Evolutionary conservation across 2,797 vertebrate species (phyloP).

Genomic region (Catostomus latipinnis): DNA sequence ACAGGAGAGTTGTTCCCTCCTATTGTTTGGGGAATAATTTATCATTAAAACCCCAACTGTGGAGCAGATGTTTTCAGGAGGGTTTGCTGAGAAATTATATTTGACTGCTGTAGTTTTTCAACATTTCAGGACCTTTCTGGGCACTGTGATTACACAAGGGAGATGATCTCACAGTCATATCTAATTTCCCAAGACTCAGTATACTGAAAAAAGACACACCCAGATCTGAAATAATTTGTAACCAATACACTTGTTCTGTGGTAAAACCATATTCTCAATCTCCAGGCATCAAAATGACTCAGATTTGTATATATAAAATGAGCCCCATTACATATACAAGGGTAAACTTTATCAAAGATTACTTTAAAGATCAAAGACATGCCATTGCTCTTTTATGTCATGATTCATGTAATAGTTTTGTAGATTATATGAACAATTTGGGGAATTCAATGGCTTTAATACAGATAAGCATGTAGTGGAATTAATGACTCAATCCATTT

Average conservation of each 20-base stretch:
- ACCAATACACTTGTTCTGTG: constrained; percentile 74
- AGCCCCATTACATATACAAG: constrained; percentile 12
- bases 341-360: constrained; percentile 1
- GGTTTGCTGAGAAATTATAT: constrained; percentile 51
- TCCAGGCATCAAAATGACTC: constrained; percentile 1
- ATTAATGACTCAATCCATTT: constrained; percentile 48
- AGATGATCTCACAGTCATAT: constrained; percentile 75
- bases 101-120: constrained; percentile 55
- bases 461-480: constrained; percentile 8
- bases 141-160: constrained; percentile 67
- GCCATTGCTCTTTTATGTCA: constrained; percentile 47
- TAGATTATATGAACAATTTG: constrained; percentile 1
- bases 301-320: neutral
- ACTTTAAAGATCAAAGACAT: constrained; percentile 12
- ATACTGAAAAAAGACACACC: constrained; percentile 78
- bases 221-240: constrained; percentile 69
- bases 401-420: neutral
- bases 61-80: constrained; percentile 75
- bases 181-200: constrained; percentile 65
- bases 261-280: constrained; percentile 33
- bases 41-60: constrained; percentile 63
- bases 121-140: constrained; percentile 60
- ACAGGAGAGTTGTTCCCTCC: constrained; percentile 52
- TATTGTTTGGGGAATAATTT: constrained; percentile 55
- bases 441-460: neutral